Percentiles rank a stretch among this genome's conserved stretches.
Conservation (phyloP, 2,797 vertebrate species). For the Gymnothorax javanicus region DNA sequence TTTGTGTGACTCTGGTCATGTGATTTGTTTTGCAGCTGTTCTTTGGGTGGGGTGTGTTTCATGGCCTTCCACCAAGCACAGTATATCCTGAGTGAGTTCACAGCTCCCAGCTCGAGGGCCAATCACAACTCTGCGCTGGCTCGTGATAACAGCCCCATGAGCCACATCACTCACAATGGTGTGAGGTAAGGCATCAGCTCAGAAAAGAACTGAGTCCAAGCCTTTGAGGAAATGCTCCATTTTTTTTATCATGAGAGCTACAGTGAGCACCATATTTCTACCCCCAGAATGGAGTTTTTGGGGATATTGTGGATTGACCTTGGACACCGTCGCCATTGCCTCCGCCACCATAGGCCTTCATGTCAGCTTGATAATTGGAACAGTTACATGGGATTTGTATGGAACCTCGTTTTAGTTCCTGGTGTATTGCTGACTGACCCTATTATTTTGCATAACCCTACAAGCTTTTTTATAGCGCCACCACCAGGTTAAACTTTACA, state of each 20-base stretch:
- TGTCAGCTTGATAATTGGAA: no score
- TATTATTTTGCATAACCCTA: no score
- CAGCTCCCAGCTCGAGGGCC: conserved; percentile 80
- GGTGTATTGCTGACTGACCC: no score
- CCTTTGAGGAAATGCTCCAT: neutral
- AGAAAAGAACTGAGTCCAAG: neutral
- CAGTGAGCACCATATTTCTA: no score
- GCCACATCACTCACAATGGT: conserved; percentile 75
- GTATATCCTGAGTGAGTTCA: conserved; percentile 92
- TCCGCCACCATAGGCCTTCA: no score
- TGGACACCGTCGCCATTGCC: no score
- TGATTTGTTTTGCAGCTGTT: conserved; percentile 76
- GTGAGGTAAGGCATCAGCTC: conserved; percentile 74
- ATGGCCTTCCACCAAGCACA: conserved; percentile 97
- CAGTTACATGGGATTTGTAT: no score
- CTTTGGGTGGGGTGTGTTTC: conserved; percentile 88
- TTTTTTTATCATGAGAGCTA: neutral
- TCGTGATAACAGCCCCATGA: conserved; percentile 73
- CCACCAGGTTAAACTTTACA: no score
- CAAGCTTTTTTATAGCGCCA: no score
- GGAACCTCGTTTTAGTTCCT: no score
- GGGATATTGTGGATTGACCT: no score
- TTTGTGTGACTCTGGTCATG: neutral
- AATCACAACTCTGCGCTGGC: conserved; percentile 76
- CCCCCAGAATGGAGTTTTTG: no score